Percentiles rank a stretch among this genome's conserved stretches.
phyloP scores from a whole-genome alignment of 2,888 invertebrate genomes.

The Panzeria rudis region DNA sequence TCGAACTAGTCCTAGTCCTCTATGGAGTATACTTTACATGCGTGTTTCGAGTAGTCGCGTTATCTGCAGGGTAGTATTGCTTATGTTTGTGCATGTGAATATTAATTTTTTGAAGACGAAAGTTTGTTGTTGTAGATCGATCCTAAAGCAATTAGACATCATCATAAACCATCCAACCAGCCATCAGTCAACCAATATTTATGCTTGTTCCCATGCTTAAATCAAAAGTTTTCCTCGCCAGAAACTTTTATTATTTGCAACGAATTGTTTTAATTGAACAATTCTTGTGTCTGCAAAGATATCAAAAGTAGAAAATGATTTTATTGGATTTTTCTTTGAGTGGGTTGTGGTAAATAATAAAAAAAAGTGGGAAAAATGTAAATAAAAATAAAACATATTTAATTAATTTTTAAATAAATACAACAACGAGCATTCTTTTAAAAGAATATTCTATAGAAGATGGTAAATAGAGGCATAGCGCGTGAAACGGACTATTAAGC shows the following conservation, averaged over 20 bases:
- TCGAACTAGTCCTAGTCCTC: no score
- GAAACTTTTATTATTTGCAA: conserved; percentile 29
- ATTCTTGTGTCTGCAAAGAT: conserved; percentile 60
- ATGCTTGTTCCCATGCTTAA: conserved; percentile 6
- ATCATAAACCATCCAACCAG: conserved; percentile 28
- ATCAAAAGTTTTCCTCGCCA: background rate
- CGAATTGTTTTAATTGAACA: conserved; percentile 67
- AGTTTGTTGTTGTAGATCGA: background rate
- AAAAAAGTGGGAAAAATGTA: background rate
- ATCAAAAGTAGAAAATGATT: background rate
- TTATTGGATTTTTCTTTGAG: background rate
- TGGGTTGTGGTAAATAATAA: background rate
- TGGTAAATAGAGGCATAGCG: no score
- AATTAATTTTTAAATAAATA: conserved; percentile 64
- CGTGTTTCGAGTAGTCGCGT: no score
- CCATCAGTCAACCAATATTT: conserved; percentile 42
- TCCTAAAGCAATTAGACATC: conserved; percentile 33
- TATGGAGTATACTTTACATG: no score
- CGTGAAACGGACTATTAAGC: no score
- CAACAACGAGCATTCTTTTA: no score
- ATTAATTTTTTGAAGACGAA: background rate
- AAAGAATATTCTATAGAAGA: background rate
- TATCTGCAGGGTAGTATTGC: no score
- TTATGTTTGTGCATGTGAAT: background rate
- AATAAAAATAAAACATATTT: conserved; percentile 41